These are phyloP conservation scores for Trichomycterus rosablanca DNA, from an alignment of 2,113 vertebrate species.

Conservation along the genomic window DNA sequence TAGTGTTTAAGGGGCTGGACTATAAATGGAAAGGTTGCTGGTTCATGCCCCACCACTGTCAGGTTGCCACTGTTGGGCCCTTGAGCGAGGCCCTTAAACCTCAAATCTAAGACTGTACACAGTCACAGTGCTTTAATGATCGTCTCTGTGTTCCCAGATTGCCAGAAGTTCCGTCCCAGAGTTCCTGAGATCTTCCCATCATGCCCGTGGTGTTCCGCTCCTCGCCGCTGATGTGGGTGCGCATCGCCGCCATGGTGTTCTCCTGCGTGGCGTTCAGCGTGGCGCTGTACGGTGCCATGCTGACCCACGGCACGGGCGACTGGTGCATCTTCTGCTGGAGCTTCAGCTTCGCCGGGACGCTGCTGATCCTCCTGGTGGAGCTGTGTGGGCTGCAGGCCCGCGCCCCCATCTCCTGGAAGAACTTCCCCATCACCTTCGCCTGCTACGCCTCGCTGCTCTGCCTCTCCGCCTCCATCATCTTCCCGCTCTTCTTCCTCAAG, in stretches of 20 bases:
- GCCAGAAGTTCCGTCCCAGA: not conserved
- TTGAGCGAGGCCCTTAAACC: too few relatives aligned
- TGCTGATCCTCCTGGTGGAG: constrained; percentile 78
- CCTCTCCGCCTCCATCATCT: constrained; percentile 82
- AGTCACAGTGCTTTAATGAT: too few relatives aligned
- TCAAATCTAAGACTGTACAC: too few relatives aligned
- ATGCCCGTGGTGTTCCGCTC: constrained; percentile 70
- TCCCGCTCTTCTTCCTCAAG: constrained; percentile 74
- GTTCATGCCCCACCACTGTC: too few relatives aligned
- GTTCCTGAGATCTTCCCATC: constrained; percentile 23
- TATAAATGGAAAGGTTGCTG: too few relatives aligned
- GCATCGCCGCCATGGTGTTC: constrained; percentile 72
- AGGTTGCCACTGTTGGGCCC: too few relatives aligned
- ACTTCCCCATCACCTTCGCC: constrained; percentile 86
- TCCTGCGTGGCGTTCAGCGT: constrained; percentile 83
- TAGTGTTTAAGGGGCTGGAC: too few relatives aligned
- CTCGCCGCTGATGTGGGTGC: constrained; percentile 73
- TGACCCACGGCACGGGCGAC: constrained; percentile 56
- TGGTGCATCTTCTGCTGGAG: constrained; percentile 88
- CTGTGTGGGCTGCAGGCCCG: constrained; percentile 70
- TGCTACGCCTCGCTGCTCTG: constrained; percentile 82
- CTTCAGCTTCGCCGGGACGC: constrained; percentile 77
- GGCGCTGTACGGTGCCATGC: constrained; percentile 60
- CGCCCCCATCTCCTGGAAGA: constrained; percentile 81
- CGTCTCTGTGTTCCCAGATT: too few relatives aligned